phyloP scores from a whole-genome alignment of 1,140 invertebrate species.

The Drosophila ogumai region DNA sequence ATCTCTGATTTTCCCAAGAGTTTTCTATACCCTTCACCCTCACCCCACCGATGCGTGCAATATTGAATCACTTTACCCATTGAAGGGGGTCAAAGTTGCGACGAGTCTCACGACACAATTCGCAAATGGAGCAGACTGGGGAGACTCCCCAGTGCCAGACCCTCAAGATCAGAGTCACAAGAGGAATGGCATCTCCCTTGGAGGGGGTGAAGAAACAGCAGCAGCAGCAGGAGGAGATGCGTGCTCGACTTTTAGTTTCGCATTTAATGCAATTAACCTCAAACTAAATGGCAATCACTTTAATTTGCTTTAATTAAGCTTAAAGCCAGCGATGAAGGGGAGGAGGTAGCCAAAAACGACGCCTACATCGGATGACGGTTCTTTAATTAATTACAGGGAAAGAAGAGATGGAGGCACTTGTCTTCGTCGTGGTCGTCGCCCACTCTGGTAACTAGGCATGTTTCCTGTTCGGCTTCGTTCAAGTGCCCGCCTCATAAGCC shows the following conservation, averaged over 20 bases:
- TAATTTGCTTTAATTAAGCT: conserved; percentile 84
- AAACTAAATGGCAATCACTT: conserved; percentile 84
- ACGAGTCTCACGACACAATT: conserved; percentile 70
- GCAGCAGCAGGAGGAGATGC: conserved; percentile 31
- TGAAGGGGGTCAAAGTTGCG: conserved; percentile 64
- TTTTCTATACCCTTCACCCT: conserved; percentile 1
- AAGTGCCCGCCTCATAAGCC: conserved; percentile 44
- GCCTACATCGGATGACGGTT: conserved; percentile 63
- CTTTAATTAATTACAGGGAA: conserved; percentile 70
- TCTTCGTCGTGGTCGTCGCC: conserved; percentile 5
- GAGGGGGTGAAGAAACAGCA: not conserved
- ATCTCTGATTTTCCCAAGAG: conserved; percentile 4
- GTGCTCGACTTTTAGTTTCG: conserved; percentile 68
- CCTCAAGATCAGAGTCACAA: conserved; percentile 20
- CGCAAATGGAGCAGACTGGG: conserved; percentile 44
- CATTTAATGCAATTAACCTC: conserved; percentile 84
- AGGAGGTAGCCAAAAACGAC: conserved; percentile 52
- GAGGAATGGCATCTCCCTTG: conserved; percentile 14
- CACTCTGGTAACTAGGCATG: conserved; percentile 51
- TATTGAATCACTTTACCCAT: conserved; percentile 65
- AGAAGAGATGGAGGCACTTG: conserved; percentile 27
- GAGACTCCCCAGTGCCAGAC: conserved; percentile 8
- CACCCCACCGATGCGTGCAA: conserved; percentile 20
- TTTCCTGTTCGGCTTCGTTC: conserved; percentile 54
- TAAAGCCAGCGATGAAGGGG: conserved; percentile 7